phyloP scores from a whole-genome alignment of 1,140 invertebrate species.

The Drosophila arizonae region DNA sequence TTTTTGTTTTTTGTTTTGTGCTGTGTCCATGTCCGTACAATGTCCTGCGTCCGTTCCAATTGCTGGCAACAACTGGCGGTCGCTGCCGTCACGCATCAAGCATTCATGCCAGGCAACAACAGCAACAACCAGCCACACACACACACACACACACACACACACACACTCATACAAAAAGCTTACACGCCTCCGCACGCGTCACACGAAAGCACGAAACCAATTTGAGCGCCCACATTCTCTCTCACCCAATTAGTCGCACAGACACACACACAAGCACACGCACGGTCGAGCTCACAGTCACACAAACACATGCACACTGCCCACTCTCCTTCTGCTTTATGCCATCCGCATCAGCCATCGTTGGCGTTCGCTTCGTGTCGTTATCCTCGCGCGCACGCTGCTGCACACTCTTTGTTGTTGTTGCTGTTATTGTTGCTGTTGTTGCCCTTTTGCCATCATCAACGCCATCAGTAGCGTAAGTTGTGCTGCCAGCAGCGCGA shows the following conservation, averaged over 20 bases:
- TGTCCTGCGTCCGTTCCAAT: slow-evolving; percentile 62
- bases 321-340: slow-evolving; percentile 11
- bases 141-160: slow-evolving; percentile 30
- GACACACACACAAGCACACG: slow-evolving; percentile 35
- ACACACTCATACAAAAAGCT: slow-evolving; percentile 44
- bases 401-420: slow-evolving; percentile 57
- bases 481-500: slow-evolving; percentile 65
- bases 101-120: slow-evolving; percentile 67
- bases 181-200: slow-evolving; percentile 80
- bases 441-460: slow-evolving; percentile 78
- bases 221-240: slow-evolving; percentile 80
- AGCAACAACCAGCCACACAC: slow-evolving; percentile 41
- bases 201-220: slow-evolving; percentile 80
- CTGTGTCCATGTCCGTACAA: slow-evolving; percentile 22
- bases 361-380: slow-evolving; percentile 62
- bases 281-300: not conserved
- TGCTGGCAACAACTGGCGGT: slow-evolving; percentile 74
- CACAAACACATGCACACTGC: slow-evolving; percentile 4
- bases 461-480: slow-evolving; percentile 79
- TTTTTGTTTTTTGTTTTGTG: slow-evolving; percentile 17
- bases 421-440: slow-evolving; percentile 48
- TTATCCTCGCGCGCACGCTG: slow-evolving; percentile 79
- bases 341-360: slow-evolving; percentile 41
- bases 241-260: slow-evolving; percentile 80
- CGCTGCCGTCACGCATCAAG: slow-evolving; percentile 79